Evolutionary conservation across 2,797 vertebrate species (phyloP), one percentile per base, ranked within the genome.

Genomic region (Arvicola amphibius): DNA sequence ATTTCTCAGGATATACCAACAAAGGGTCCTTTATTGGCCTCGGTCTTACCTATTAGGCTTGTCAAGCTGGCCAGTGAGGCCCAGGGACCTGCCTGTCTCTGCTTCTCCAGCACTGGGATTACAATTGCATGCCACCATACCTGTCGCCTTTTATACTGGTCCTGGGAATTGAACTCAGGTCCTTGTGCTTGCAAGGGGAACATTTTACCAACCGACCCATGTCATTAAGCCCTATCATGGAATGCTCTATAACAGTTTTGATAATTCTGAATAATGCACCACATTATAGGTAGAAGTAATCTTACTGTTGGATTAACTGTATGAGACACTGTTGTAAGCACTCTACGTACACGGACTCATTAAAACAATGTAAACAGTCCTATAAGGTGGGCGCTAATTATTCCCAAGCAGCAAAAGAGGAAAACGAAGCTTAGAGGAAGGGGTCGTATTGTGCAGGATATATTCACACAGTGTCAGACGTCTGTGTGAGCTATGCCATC

Each of bases 351-450:
- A 74, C 0, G 48, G 14, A 78, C 11, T 77, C 90, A 67, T 27
- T 69, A 88, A 88, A 95, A 88, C 23, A 84, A 71, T 34, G 8
- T 46, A 83, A 83, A 76, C 6, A 67, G 25, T 34, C 63, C 56
- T 21, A 3, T 37, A 77, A 93, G 59, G 67, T 1, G 79, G 27
- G 23, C 13, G 56, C 27, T 48, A 73, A 79, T 80, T 78, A 73
- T 29, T 6, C n/a, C 51, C 46, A 77, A 61, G 96, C 90, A 85
- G 69, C 40, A 88, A 80, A 79, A 25, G 83, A 89, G 67, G 40
- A 86, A 56, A 80, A 94, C 37, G 9, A 94, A 92, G 32, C 51
- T 81, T 61, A 56, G 19, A 86, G 84, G 89, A 95, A 69, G 14
- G n/a, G 76, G 17, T 48, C 34, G 79, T 12, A 10, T 46, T 63